Percentiles rank a stretch among this genome's conserved stretches.
Evolutionary conservation across 1,140 invertebrate genomes (phyloP).

Genomic region (Pseudomyrmex cubaensis): DNA sequence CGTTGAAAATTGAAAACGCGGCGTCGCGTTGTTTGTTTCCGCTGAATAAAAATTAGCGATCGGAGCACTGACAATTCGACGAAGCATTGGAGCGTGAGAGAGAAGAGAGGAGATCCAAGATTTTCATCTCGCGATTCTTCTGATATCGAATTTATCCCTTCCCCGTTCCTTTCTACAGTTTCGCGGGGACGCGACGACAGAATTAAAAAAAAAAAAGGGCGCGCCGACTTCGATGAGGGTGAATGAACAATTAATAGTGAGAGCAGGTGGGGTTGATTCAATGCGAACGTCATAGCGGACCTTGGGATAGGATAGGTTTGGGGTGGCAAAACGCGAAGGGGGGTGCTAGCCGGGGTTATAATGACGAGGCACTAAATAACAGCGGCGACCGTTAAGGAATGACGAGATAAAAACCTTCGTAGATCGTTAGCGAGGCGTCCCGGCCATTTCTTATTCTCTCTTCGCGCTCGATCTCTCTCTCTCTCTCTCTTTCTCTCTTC

Average conservation of each 20-base stretch:
- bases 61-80: slow-evolving; percentile 2
- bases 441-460: slow-evolving; percentile 74
- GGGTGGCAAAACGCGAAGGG: slow-evolving; percentile 24
- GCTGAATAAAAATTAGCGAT: slow-evolving; percentile 43
- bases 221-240: slow-evolving; percentile 57
- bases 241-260: slow-evolving; percentile 73
- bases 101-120: slow-evolving; percentile 15
- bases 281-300: slow-evolving; percentile 13
- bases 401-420: slow-evolving; percentile 76
- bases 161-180: not conserved
- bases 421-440: slow-evolving; percentile 74
- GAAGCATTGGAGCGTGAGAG: not conserved
- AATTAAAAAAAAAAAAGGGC: slow-evolving; percentile 33
- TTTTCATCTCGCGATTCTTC: slow-evolving; percentile 48
- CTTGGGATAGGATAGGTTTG: slow-evolving; percentile 14
- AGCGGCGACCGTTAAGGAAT: slow-evolving; percentile 74
- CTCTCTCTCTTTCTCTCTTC: slow-evolving; percentile 19
- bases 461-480: slow-evolving; percentile 49
- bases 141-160: slow-evolving; percentile 54
- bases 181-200: slow-evolving; percentile 29
- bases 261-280: slow-evolving; percentile 34
- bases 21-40: slow-evolving; percentile 26
- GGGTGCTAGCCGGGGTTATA: slow-evolving; percentile 66
- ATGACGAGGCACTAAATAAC: slow-evolving; percentile 76
- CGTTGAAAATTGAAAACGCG: not conserved